Percentiles rank a stretch among this genome's conserved stretches.
Conservation (phyloP, 2,797 vertebrate genomes). For the Myotis myotis region DNA sequence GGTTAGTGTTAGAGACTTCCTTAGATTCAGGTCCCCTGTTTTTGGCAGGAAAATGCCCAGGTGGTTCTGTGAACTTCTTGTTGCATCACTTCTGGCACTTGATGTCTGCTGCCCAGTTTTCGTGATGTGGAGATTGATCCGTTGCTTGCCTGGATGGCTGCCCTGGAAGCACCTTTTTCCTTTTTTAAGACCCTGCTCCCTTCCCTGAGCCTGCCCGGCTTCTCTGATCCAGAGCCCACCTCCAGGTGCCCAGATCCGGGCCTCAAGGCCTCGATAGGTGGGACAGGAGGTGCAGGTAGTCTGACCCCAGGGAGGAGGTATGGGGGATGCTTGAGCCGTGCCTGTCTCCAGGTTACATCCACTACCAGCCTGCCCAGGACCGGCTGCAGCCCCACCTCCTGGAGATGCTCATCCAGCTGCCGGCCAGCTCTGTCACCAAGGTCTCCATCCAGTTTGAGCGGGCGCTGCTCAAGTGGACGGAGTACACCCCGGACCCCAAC, state of each 20-base stretch:
- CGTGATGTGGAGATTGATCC: not conserved
- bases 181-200: not conserved
- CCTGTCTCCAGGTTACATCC: conserved; percentile 91
- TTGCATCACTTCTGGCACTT: not conserved
- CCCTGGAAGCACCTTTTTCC: not conserved
- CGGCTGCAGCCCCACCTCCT: conserved; percentile 93
- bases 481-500: conserved; percentile 97
- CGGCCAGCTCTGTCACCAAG: conserved; percentile 95
- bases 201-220: not conserved
- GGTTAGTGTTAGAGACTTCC: conserved; percentile 49
- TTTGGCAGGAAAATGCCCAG: conserved; percentile 34
- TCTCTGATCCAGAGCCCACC: not conserved
- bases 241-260: not conserved
- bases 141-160: not conserved
- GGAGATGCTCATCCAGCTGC: conserved; percentile 98
- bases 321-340: not conserved
- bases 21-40: conserved; percentile 50
- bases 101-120: not conserved
- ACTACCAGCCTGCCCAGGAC: conserved; percentile 97
- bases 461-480: conserved; percentile 97
- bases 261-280: not conserved
- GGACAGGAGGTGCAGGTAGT: not conserved
- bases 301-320: not conserved
- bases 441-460: conserved; percentile 97
- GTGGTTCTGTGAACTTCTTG: conserved; percentile 25